Conservation (phyloP, 2,797 vertebrate genomes). For the Sebastes hopkinsi region DNA sequence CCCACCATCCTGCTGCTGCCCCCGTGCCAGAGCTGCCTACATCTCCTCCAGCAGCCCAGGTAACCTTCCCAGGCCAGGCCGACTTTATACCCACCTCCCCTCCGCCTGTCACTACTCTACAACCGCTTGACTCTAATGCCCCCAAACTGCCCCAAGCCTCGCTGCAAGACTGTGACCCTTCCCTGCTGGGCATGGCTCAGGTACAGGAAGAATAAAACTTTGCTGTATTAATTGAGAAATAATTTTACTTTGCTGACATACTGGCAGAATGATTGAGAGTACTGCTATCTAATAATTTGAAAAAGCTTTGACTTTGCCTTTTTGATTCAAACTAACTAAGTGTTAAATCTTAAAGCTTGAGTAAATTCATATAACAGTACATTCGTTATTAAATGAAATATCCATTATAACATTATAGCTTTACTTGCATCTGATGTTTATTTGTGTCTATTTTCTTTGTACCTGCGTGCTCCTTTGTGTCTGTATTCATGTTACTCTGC, state of each 20-base stretch:
- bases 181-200: constrained; percentile 82
- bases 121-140: constrained; percentile 81
- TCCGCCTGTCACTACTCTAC: constrained; percentile 74
- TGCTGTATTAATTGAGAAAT: constrained; percentile 24
- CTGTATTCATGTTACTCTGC: constrained; percentile 49
- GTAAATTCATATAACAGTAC: not conserved
- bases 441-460: constrained; percentile 50
- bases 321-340: constrained; percentile 49
- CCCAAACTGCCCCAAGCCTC: constrained; percentile 80
- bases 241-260: constrained; percentile 29
- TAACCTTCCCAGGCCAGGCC: constrained; percentile 68
- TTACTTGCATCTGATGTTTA: constrained; percentile 19
- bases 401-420: constrained; percentile 1
- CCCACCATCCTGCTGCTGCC: constrained; percentile 64
- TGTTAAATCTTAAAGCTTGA: constrained; percentile 4
- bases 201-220: constrained; percentile 75
- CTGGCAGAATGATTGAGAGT: constrained; percentile 28
- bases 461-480: constrained; percentile 34
- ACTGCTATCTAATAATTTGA: constrained; percentile 12
- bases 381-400: constrained; percentile 1
- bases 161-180: constrained; percentile 84
- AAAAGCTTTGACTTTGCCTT: constrained; percentile 16
- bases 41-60: constrained; percentile 68
- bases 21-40: constrained; percentile 73
- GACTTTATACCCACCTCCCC: constrained; percentile 75